A percentile compares a stretch with the other conserved stretches of the same genome.
These are phyloP conservation scores for Poeciliopsis retropinna DNA, from an alignment of 2,113 vertebrate species.

Conservation along the genomic window DNA sequence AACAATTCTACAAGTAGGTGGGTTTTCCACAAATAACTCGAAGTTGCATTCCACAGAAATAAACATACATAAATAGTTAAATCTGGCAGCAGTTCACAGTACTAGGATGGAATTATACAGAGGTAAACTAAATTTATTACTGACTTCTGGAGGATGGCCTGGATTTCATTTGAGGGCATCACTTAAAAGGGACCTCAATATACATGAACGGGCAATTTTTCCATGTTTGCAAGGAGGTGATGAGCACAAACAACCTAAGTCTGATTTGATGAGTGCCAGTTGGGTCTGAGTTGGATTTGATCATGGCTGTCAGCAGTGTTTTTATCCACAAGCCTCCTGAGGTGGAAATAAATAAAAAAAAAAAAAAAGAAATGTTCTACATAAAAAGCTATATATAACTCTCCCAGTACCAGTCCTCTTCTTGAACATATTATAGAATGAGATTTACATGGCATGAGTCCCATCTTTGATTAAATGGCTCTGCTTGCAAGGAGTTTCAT, in stretches of 20 bases:
- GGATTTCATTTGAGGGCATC: not conserved
- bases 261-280: too few species aligned
- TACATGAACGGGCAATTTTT: not conserved
- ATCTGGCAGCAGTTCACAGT: too few species aligned
- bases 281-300: conserved; percentile 17
- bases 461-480: conserved; percentile 19
- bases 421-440: conserved; percentile 6
- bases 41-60: too few species aligned
- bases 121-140: not conserved
- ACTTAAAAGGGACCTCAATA: not conserved
- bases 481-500: conserved; percentile 44
- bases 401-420: conserved; percentile 7
- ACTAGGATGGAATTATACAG: not conserved
- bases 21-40: too few species aligned
- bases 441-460: not conserved
- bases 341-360: not conserved
- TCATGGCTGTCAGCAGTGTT: conserved; percentile 23
- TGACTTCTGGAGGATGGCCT: not conserved
- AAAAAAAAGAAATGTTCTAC: not conserved
- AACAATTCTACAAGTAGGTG: too few species aligned
- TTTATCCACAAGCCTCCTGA: not conserved
- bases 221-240: not conserved
- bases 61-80: too few species aligned
- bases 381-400: conserved; percentile 5
- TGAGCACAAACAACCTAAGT: too few species aligned